phyloP scores from a whole-genome alignment of 2,113 vertebrate species.

The Tyto alba region DNA sequence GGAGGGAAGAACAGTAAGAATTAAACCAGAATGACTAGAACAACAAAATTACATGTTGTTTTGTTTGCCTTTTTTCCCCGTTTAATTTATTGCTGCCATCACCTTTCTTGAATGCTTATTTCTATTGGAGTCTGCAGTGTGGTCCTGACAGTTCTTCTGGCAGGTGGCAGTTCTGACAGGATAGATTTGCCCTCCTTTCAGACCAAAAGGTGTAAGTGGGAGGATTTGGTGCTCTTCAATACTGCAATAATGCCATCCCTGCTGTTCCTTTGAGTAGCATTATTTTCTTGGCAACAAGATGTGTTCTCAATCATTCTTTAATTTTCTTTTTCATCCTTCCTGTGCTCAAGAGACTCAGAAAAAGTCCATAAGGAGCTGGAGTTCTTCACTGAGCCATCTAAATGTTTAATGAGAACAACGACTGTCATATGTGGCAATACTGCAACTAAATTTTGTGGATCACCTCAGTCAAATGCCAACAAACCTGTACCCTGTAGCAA shows the following conservation, averaged over 20 bases:
- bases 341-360: not conserved
- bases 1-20: not conserved
- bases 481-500: not conserved
- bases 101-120: not conserved
- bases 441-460: not conserved
- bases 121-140: not conserved
- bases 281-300: conserved; percentile 4
- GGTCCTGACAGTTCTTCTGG: not conserved
- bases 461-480: not conserved
- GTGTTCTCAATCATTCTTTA: not conserved
- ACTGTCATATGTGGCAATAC: not conserved
- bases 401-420: not conserved
- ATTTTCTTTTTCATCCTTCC: not conserved
- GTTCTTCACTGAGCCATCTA: not conserved
- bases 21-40: not conserved
- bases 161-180: not conserved
- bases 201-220: not conserved
- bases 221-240: not conserved
- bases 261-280: not conserved
- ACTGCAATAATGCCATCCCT: not conserved
- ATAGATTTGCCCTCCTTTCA: not conserved
- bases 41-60: not conserved
- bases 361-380: not conserved
- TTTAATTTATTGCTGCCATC: not conserved
- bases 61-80: not conserved